Evolutionary conservation across 2,797 vertebrate species (phyloP), one percentile per base, ranked within the genome.

Genomic region (Pseudochaenichthys georgianus): DNA sequence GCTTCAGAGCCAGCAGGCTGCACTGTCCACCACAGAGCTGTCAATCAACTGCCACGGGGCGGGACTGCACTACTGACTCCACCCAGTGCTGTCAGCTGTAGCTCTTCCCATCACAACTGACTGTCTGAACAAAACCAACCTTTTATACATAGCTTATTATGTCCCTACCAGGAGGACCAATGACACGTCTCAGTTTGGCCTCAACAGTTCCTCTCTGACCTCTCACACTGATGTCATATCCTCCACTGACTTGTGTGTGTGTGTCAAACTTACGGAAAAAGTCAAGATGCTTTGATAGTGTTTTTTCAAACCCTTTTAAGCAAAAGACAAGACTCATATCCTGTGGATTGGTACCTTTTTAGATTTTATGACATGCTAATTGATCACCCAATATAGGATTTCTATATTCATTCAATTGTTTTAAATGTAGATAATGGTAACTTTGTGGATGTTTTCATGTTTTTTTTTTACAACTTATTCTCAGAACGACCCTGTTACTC

Each of bases 1-100:
- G 90, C 76, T 79, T 87, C 83, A 91, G 91, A 94, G 83, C 88
- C 67, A 87, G 89, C 89, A 88, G 79, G 75, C 93, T 90, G 90
- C 94, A 91, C 64, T 92, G 90, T 83, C 92, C 87, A 62, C 90
- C 94, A 85, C 89, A 83, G 67, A 91, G 87, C 90, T 88, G 85
- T 90, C 87, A 74, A 70, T 90, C 87, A 77, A 78, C 80, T 67
- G 78, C 77, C 81, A 82, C 12, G 81, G 89, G 89, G 85, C 73
- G 4, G 78, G 85, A 87, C 81, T 87, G 81, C 23, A 57, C 78
- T 68, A 79, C 90, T 91, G 91, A 88, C 89, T 91, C 87, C 58
- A 10, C 88, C 89, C 92, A 92, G 80, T 80, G 76, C 83, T 72
- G 71, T 77, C 79, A 87, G 76, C 82, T 88, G 85, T 91, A 88